Base-by-base conservation (phyloP, 2,888 invertebrate species). In the Cephus pygmeus region DNA sequence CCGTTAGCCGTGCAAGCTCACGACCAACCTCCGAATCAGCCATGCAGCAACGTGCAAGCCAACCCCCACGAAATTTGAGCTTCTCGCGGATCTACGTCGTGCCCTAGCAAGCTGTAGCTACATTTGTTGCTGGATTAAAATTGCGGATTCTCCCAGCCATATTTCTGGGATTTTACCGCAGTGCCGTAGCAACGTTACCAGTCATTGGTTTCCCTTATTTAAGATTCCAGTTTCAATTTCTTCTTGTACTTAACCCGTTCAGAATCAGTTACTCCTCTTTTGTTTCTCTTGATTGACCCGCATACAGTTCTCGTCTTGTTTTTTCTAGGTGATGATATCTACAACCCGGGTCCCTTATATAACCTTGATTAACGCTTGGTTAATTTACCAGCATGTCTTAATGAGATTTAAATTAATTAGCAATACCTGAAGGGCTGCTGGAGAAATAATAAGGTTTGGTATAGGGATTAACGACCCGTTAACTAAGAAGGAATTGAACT, bases 391-490 rank as follows among this genome's bases (percentile, higher is more conserved):
- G 56, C 56, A 15, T 56, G 23, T 56, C 23, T 23, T 56, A 56
- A 56, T 23, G 56, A 56, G 23, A 56, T 56, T 56, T 56, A 9
- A 23, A 56, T 56, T 56, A 56, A 56, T 56, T 56, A 56, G 56
- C 23, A 56, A 56, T 56, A 23, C 23, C 56, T 23, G 23, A 23
- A 56, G 56, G 40, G 15, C 15, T 23, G 23, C 56, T 56, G 56
- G 56, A 23, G 23, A 56, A 9, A 56, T 56, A 56, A 56, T 56
- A 23, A 23, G 2, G 9, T 56, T 56, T 23, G 56, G 56, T 56
- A 56, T 68, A 30, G 75, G 82, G 77, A 83, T 83, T 83, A 82
- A 82, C 82, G 79, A 82, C 76, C 79, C 76, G 56, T 56, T 30
- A 68, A 75, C 36, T 73, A 56, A 23, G 80, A 76, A 71, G 56